Percentiles rank a stretch among this genome's conserved stretches.
Evolutionary conservation across 2,888 invertebrate genomes (phyloP).

Genomic region (Onthophagus sagittarius): DNA sequence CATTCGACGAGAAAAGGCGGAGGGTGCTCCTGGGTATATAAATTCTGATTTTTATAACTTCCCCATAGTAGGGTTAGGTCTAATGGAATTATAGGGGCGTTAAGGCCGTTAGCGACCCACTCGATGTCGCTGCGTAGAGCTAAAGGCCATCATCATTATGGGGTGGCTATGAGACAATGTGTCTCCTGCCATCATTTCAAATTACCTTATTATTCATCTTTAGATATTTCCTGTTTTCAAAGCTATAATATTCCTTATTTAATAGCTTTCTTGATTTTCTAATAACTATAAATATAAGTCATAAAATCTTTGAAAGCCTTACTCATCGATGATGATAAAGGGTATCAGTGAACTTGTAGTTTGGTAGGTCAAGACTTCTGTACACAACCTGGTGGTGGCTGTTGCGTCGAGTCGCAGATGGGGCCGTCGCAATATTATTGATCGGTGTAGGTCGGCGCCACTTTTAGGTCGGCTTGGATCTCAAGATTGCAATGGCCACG

Average conservation of each 20-base stretch:
- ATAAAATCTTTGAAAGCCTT: too few species aligned
- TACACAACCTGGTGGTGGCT: not conserved
- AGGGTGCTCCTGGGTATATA: not conserved
- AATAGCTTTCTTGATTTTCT: too few species aligned
- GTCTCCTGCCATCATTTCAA: not conserved
- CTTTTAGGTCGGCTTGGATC: not conserved
- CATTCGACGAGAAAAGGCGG: not conserved
- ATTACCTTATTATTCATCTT: not conserved
- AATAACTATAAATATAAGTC: too few species aligned
- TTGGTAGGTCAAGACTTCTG: not conserved
- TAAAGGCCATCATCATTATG: not conserved
- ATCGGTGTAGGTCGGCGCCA: not conserved
- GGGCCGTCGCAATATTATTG: not conserved
- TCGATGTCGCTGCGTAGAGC: not conserved
- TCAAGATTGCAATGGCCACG: constrained; percentile 22
- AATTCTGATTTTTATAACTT: not conserved
- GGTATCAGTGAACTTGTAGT: not conserved
- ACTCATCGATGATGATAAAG: too few species aligned
- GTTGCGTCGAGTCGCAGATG: not conserved
- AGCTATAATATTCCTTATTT: not conserved
- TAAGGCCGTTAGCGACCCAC: not conserved
- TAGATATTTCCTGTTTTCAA: not conserved
- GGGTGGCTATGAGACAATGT: not conserved
- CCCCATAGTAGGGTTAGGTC: not conserved
- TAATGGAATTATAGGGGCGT: not conserved